phyloP scores from a whole-genome alignment of 2,113 vertebrate genomes.

The Podilymbus podiceps region DNA sequence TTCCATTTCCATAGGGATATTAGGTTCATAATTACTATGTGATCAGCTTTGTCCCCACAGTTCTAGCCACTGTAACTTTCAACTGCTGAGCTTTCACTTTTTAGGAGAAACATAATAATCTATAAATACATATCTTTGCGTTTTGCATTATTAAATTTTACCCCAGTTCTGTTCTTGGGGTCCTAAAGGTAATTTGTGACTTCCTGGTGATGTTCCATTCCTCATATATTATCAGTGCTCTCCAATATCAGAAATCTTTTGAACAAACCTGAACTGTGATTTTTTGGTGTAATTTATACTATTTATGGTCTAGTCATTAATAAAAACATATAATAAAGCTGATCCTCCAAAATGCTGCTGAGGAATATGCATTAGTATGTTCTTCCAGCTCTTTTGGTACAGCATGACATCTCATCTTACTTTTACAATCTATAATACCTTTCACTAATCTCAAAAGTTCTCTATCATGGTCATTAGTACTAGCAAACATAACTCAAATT shows the following conservation, averaged over 20 bases:
- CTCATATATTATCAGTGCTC: neutral
- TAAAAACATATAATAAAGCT: neutral
- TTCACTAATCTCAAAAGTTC: neutral
- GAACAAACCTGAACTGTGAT: neutral
- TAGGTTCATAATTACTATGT: neutral
- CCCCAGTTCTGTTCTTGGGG: neutral
- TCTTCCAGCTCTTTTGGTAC: neutral
- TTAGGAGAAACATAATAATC: neutral
- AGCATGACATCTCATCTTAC: neutral
- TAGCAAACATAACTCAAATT: neutral
- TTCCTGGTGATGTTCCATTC: neutral
- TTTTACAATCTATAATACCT: neutral
- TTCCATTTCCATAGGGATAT: neutral
- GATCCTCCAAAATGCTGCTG: neutral
- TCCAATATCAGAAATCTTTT: neutral
- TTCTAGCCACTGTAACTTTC: neutral
- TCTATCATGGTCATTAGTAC: neutral
- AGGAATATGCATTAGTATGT: neutral
- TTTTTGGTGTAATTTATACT: neutral
- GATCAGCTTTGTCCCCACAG: neutral
- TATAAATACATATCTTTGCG: neutral
- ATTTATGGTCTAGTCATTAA: neutral
- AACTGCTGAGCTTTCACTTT: neutral
- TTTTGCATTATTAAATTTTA: neutral
- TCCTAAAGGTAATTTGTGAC: neutral